Evolutionary conservation across 2,797 vertebrate genomes (phyloP).

Genomic region (Rhinogobio ventralis): DNA sequence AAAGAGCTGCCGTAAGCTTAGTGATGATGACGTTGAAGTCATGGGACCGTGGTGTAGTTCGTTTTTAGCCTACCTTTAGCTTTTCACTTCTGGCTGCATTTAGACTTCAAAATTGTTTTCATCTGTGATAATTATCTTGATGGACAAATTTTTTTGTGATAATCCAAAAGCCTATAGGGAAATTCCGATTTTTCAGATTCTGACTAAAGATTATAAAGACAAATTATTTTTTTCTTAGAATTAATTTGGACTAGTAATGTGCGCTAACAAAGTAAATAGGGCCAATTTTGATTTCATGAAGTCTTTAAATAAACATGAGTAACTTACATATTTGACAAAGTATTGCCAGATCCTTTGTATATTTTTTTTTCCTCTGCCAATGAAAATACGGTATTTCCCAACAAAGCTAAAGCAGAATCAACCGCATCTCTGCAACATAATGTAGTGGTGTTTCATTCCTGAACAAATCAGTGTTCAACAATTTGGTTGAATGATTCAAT

Average conservation of each 20-base stretch:
- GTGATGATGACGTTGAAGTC: too few relatives aligned
- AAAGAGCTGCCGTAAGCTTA: too few relatives aligned
- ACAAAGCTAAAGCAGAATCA: background rate
- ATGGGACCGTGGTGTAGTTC: too few relatives aligned
- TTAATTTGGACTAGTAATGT: background rate
- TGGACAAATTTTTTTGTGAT: too few relatives aligned
- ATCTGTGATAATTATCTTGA: too few relatives aligned
- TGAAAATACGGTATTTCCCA: background rate
- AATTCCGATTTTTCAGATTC: too few relatives aligned
- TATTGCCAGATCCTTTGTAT: background rate
- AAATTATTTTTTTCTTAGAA: background rate
- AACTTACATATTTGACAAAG: background rate
- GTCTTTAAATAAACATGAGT: background rate
- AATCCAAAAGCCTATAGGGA: too few relatives aligned
- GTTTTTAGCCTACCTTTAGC: too few relatives aligned
- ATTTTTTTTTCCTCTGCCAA: background rate
- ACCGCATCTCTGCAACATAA: background rate
- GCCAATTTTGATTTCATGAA: too few relatives aligned
- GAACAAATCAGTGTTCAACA: background rate
- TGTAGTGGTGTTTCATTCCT: background rate
- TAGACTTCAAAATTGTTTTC: too few relatives aligned
- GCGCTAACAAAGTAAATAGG: background rate
- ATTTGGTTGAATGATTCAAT: background rate
- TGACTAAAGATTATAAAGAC: background rate
- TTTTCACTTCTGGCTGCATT: too few relatives aligned